These are phyloP conservation scores for Wiebesia pumilae DNA, from an alignment of 1,140 invertebrate species.

Conservation along the genomic window DNA sequence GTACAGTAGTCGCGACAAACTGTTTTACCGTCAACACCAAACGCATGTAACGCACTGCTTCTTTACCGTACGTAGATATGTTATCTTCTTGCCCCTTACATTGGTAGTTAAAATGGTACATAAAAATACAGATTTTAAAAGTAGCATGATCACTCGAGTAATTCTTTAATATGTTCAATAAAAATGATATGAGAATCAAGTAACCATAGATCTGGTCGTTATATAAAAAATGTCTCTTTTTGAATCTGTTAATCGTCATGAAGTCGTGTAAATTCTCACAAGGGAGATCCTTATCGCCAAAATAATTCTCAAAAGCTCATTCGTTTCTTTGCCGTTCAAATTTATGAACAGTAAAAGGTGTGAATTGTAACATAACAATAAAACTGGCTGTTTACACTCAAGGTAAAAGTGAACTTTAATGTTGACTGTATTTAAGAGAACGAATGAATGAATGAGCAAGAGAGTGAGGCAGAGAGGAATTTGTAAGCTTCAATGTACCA, in stretches of 20 bases:
- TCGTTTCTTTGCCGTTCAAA: conserved; percentile 62
- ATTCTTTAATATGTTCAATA: conserved; percentile 9
- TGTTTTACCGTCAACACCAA: conserved; percentile 25
- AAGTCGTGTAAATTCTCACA: conserved; percentile 19
- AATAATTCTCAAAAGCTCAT: conserved; percentile 51
- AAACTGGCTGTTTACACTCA: conserved; percentile 57
- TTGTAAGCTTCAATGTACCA: conserved; percentile 15
- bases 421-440: neutral
- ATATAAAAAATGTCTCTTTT: conserved; percentile 26
- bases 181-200: neutral
- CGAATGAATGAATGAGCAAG: neutral
- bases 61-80: conserved; percentile 20
- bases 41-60: neutral
- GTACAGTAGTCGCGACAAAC: neutral
- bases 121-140: neutral
- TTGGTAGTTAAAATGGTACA: neutral
- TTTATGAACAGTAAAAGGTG: conserved; percentile 71
- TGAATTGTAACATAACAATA: conserved; percentile 69
- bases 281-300: conserved; percentile 39
- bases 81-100: conserved; percentile 1
- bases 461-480: conserved; percentile 23
- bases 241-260: conserved; percentile 37
- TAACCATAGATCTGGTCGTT: neutral
- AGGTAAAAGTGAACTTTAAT: conserved; percentile 39
- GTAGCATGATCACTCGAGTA: neutral